Evolutionary conservation across 2,888 invertebrate genomes (phyloP).

Genomic region (Alviniconcha strummeri): DNA sequence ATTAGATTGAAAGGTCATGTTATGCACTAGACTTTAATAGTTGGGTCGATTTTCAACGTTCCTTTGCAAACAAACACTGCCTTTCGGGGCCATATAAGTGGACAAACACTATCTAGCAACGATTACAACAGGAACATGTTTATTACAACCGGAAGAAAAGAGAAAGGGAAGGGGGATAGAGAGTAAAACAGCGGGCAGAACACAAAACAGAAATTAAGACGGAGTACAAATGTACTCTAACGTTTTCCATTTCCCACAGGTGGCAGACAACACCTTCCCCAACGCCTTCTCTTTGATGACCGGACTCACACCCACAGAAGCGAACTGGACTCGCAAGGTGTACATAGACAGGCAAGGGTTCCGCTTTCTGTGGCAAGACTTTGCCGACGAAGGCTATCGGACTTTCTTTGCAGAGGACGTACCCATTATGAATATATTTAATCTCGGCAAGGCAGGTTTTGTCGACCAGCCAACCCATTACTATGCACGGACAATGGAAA

Average conservation of each 20-base stretch:
- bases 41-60: too few species aligned
- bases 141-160: too few species aligned
- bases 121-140: too few species aligned
- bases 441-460: background rate
- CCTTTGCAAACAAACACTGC: too few species aligned
- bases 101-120: too few species aligned
- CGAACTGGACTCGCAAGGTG: background rate
- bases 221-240: background rate
- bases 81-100: too few species aligned
- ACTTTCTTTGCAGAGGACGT: background rate
- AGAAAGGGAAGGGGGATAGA: too few species aligned
- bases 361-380: constrained; percentile 11
- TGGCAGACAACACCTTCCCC: constrained; percentile 5
- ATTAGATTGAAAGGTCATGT: too few species aligned
- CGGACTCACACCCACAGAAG: background rate
- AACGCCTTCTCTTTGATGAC: background rate
- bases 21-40: too few species aligned
- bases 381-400: background rate
- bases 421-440: background rate
- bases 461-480: background rate
- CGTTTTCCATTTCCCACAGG: background rate
- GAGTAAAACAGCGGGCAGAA: too few species aligned
- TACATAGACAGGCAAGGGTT: background rate
- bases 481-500: background rate
- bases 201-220: too few species aligned